Percentiles rank a stretch among this genome's conserved stretches.
phyloP scores from a whole-genome alignment of 2,888 invertebrate species.

The Idaea biselata region DNA sequence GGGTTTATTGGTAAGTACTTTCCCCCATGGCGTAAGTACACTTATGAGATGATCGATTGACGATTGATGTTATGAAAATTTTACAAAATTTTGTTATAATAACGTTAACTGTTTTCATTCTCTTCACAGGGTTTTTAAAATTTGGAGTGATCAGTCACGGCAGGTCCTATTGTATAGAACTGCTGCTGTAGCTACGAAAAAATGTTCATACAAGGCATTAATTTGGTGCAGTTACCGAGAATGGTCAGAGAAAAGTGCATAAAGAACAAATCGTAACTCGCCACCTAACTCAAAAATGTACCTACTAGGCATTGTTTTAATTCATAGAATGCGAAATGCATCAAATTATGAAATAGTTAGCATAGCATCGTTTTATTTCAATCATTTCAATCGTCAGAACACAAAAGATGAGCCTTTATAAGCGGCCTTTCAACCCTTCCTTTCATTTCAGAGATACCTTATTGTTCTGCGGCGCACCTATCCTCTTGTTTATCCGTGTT shows the following conservation, averaged over 20 bases:
- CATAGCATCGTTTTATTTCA: neutral
- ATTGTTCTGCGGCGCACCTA: neutral
- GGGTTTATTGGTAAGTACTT: neutral
- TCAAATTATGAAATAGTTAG: slow-evolving; percentile 1
- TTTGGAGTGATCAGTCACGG: neutral
- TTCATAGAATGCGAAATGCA: neutral
- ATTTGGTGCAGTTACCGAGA: too few relatives aligned
- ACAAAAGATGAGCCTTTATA: slow-evolving; percentile 1
- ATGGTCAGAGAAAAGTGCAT: too few relatives aligned
- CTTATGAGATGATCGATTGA: neutral
- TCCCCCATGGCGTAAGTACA: neutral
- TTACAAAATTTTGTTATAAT: neutral
- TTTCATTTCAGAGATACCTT: slow-evolving; percentile 1
- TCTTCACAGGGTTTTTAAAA: neutral
- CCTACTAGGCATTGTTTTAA: neutral
- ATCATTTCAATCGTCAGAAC: neutral
- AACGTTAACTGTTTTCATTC: neutral
- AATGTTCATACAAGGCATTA: too few relatives aligned
- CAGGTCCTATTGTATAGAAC: too few relatives aligned
- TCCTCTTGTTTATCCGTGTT: neutral
- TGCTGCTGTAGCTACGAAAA: too few relatives aligned
- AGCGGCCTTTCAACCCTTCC: slow-evolving; percentile 1
- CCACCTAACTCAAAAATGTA: neutral
- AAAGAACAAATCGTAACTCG: too few relatives aligned
- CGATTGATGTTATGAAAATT: neutral